Base-by-base conservation (phyloP, 2,888 invertebrate genomes). In the Opisthograptis luteolata region DNA sequence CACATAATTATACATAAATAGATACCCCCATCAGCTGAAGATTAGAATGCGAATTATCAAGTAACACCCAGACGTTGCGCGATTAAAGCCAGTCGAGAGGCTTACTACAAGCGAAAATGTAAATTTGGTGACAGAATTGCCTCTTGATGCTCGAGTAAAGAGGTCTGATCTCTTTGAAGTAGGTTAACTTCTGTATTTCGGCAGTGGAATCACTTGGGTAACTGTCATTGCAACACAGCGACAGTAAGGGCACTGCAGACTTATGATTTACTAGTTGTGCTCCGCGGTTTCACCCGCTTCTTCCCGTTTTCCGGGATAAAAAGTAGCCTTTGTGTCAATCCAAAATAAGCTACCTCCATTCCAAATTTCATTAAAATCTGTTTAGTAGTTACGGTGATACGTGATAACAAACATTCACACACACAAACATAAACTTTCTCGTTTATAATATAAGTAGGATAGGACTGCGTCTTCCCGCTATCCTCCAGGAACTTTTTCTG, bases 91-190 rank as follows among this genome's bases (percentile, higher is more conserved):
- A 22, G 35, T 45, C 31, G 20, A 10, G 9, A 4, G 9, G 27
- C 40, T 28, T 40, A 47, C 41, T 41, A 47, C 40, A 47, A 40
- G 35, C 12, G 37, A 27, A 31, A 37, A 49, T 49, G 49, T 49
- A 49, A 49, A 49, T 47, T 48, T 20, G 37, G 14, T 13, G 37
- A 42, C 43, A 27, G 35, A 48, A 41, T 31, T 27, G 20, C 47
- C 28, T 22, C 35, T 12, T 17, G 41, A 40, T 42, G 41, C 35
- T 34, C 13, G 6, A 49, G 49, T 27, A 37, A 42, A 48, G 49
- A 12, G 37, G 42, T 34, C 25, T 37, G 31, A 49, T 31, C 37
- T 49, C 41, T 36, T 30, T 5, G 13, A 12, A 36, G 41, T 12
- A 25, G 17, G 42, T 24, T 46, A 27, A 46, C 25, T 45, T 36